Conservation (phyloP, 2,113 vertebrate species). For the Sapajus apella region DNA sequence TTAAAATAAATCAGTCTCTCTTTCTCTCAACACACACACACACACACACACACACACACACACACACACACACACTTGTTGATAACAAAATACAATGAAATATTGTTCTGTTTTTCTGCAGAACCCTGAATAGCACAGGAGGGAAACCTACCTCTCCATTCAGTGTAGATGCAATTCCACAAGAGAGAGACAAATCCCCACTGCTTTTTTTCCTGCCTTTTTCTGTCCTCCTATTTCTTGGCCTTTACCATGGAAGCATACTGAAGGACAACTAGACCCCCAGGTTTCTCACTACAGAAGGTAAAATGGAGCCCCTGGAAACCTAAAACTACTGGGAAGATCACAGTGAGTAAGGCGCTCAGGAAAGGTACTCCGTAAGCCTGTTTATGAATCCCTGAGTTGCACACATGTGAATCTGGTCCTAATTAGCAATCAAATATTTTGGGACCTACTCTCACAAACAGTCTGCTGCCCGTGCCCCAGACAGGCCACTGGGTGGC, state of each 20-base stretch:
- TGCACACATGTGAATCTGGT: not conserved
- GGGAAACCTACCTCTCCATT: not conserved
- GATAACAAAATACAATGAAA: too few species aligned
- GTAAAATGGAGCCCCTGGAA: not conserved
- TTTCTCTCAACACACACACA: too few species aligned
- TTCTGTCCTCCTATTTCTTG: not conserved
- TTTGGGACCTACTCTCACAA: not conserved
- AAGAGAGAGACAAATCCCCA: not conserved
- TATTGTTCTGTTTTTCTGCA: too few species aligned
- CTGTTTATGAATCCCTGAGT: not conserved
- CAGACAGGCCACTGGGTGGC: not conserved
- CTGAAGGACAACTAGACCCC: not conserved
- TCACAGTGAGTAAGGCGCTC: not conserved
- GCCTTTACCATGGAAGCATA: too few species aligned
- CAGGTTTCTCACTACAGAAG: not conserved
- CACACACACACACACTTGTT: too few species aligned
- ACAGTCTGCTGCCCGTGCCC: not conserved
- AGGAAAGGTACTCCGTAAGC: not conserved
- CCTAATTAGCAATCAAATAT: not conserved
- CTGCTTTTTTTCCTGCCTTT: not conserved
- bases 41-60: too few species aligned
- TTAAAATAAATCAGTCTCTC: not conserved
- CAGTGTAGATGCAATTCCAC: not conserved
- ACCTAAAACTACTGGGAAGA: not conserved
- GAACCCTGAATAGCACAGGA: not conserved